Percentiles rank a stretch among this genome's conserved stretches.
Evolutionary conservation across 2,113 vertebrate genomes (phyloP).

Genomic region (Planiliza haematocheilus): DNA sequence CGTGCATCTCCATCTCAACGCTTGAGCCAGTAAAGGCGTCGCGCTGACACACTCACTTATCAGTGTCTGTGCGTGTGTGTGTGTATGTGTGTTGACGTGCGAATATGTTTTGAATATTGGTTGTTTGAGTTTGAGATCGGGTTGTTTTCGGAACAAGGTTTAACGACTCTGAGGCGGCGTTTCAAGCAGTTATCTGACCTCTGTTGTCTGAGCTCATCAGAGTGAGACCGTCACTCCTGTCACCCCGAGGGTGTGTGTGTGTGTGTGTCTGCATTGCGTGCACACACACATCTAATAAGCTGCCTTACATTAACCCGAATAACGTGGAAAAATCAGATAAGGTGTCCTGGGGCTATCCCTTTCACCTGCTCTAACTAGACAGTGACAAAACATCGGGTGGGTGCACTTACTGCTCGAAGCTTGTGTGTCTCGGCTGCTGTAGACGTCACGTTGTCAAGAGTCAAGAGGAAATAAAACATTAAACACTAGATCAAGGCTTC

Average conservation of each 20-base stretch:
- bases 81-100: too few species aligned
- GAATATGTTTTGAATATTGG: not conserved
- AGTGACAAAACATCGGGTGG: not conserved
- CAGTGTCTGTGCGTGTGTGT: not conserved
- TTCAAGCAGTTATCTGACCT: conserved; percentile 49
- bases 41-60: not conserved
- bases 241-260: conserved; percentile 35
- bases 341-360: not conserved
- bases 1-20: conserved; percentile 7
- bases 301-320: conserved; percentile 27
- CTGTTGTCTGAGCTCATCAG: conserved; percentile 62
- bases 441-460: not conserved
- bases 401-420: not conserved
- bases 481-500: too few species aligned
- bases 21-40: conserved; percentile 18
- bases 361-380: conserved; percentile 27
- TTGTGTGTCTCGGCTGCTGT: not conserved
- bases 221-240: conserved; percentile 34
- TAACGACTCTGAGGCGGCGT: conserved; percentile 10
- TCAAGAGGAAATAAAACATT: too few species aligned
- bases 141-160: not conserved
- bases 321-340: conserved; percentile 6
- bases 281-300: too few species aligned
- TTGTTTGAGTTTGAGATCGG: not conserved
- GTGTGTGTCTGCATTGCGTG: conserved; percentile 3